phyloP scores from a whole-genome alignment of 2,113 vertebrate species.

The Odobenus rosmarus region DNA sequence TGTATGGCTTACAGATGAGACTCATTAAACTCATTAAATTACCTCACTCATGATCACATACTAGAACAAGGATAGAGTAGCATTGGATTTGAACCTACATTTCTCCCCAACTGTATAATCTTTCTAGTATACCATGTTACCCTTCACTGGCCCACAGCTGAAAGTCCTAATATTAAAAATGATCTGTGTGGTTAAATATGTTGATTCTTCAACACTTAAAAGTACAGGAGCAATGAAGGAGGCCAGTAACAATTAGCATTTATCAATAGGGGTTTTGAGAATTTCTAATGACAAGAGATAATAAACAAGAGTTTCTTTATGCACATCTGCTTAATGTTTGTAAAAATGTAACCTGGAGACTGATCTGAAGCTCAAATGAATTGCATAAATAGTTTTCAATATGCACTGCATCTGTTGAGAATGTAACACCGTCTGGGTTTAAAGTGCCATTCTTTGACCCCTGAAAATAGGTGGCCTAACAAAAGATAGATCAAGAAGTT shows the following conservation, averaged over 20 bases:
- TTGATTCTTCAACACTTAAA: slow-evolving; percentile 6
- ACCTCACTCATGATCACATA: neutral
- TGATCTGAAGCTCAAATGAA: neutral
- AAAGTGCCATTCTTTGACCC: neutral
- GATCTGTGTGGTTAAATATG: neutral
- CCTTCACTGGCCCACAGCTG: neutral
- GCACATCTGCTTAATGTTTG: slow-evolving; percentile 46
- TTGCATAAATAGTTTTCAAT: slow-evolving; percentile 19
- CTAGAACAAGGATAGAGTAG: neutral
- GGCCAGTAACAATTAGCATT: slow-evolving; percentile 8
- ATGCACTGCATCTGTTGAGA: neutral
- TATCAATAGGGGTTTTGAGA: slow-evolving; percentile 36
- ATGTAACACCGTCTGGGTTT: slow-evolving; percentile 47
- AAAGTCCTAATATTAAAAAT: slow-evolving; percentile 21
- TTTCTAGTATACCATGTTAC: neutral
- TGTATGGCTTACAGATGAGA: neutral
- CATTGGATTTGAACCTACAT: neutral
- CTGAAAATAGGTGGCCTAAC: slow-evolving; percentile 69
- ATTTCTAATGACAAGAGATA: neutral
- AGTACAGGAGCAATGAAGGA: neutral
- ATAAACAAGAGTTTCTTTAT: slow-evolving; percentile 9
- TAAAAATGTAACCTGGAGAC: slow-evolving; percentile 37
- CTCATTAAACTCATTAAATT: slow-evolving; percentile 39
- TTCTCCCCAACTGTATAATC: neutral
- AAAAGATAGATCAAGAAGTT: slow-evolving; percentile 69